Evolutionary conservation across 2,113 vertebrate genomes (phyloP), one percentile per base, ranked within the genome.

Genomic region (Climacteris rufus): DNA sequence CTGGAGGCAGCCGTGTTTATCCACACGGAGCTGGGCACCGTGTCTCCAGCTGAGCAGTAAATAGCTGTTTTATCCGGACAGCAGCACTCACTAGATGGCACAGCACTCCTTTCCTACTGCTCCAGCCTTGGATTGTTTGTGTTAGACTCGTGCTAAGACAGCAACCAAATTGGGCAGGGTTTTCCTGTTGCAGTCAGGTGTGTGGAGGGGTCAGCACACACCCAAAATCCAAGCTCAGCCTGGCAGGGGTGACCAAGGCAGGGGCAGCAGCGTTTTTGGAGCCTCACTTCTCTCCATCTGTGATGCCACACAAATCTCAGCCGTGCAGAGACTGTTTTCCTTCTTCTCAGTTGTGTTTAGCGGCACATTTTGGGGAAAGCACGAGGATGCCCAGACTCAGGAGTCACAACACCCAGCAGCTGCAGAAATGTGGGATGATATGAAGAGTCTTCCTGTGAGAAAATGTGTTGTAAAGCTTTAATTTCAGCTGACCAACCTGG

Each of bases 11-110:
- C 16, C 44, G 10, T 5, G 33, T 13, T 6, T 4, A 25, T 11
- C 7, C 1, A 0, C 21, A 3, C 3, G 1, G 71, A 39, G 92
- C 21, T 10, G 60, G 54, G 31, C 0, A 0, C 12, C 2, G 11
- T 1, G 7, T 4, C 74, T 12, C 10, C 24, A 15, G 3, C 21
- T 0, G 23, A 71, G 71, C 61, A 37, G 72, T 10, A 20, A 60
- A 52, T 11, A 25, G 25, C 0, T 0, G 2, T 3, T 76, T 19
- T 5, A 35, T 86, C 15, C 0, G 4, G 72, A 5, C 47, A 27
- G 54, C 49, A 61, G 65, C 3, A 21, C 91, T 79, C 91, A 85
- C 87, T 89, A 91, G 84, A 50, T 94, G 94, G 87, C 95, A 96
- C 40, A 91, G 77, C 72, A 0, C n/a, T 68, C 91, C 93, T 64